Percentiles rank a stretch among this genome's conserved stretches.
These are phyloP conservation scores for Epinotia ramella DNA, from an alignment of 2,888 invertebrate species.

Conservation along the genomic window DNA sequence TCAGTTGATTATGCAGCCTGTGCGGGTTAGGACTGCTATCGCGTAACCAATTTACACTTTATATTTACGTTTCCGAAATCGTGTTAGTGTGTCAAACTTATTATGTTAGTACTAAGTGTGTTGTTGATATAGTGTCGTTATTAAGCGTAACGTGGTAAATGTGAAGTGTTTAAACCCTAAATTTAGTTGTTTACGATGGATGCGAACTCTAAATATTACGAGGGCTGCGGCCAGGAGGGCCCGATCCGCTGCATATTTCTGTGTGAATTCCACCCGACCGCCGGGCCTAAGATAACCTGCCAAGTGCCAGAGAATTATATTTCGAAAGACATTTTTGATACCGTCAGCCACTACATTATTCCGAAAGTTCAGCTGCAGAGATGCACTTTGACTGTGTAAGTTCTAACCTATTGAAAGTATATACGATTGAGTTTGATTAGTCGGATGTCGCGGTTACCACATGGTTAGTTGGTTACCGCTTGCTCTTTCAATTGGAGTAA, in stretches of 20 bases:
- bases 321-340: conserved; percentile 92
- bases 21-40: conserved; percentile 39
- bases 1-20: conserved; percentile 54
- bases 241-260: conserved; percentile 92
- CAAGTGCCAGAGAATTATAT: conserved; percentile 93
- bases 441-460: neutral
- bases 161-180: conserved; percentile 49
- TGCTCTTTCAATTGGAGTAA: conserved; percentile 5
- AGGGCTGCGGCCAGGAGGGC: conserved; percentile 87
- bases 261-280: conserved; percentile 91
- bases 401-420: conserved; percentile 48
- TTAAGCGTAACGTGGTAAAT: conserved; percentile 53
- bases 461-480: neutral
- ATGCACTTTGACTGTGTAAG: conserved; percentile 92
- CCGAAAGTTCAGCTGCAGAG: conserved; percentile 92
- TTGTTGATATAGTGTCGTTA: conserved; percentile 45
- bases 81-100: conserved; percentile 53
- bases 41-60: conserved; percentile 43
- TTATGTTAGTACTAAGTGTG: conserved; percentile 40
- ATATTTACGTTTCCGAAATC: conserved; percentile 60
- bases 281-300: conserved; percentile 91
- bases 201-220: conserved; percentile 79
- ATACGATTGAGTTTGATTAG: conserved; percentile 1
- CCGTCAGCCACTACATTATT: conserved; percentile 93
- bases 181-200: conserved; percentile 69